These are phyloP conservation scores for Episyrphus balteatus DNA, from an alignment of 1,140 invertebrate species.

Conservation along the genomic window DNA sequence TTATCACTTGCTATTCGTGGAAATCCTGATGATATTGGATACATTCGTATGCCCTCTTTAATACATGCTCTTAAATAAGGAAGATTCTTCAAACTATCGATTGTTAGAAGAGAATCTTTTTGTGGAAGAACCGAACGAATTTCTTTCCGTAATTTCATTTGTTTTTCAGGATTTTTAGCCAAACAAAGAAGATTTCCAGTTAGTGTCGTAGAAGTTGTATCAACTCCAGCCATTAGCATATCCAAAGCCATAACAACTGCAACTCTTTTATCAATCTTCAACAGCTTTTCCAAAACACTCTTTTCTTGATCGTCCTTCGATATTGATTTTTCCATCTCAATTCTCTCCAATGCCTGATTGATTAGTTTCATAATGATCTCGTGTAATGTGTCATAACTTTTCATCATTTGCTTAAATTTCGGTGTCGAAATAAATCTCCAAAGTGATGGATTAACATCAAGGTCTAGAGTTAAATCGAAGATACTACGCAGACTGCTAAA, in stretches of 20 bases:
- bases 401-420: conserved; percentile 42
- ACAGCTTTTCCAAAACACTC: conserved; percentile 45
- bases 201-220: conserved; percentile 40
- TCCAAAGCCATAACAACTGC: conserved; percentile 54
- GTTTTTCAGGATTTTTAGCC: conserved; percentile 51
- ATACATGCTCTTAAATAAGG: conserved; percentile 53
- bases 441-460: conserved; percentile 48
- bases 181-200: conserved; percentile 34
- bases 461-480: conserved; percentile 44
- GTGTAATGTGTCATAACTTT: conserved; percentile 19
- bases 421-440: conserved; percentile 49
- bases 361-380: conserved; percentile 4
- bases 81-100: conserved; percentile 41
- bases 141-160: conserved; percentile 56
- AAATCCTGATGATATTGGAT: conserved; percentile 43
- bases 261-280: conserved; percentile 44
- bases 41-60: conserved; percentile 49
- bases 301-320: conserved; percentile 6
- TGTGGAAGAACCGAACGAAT: conserved; percentile 40
- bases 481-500: conserved; percentile 49
- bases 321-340: neutral
- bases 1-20: conserved; percentile 41
- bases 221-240: conserved; percentile 58
- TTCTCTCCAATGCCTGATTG: conserved; percentile 13
- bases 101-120: conserved; percentile 39